Evolutionary conservation across 2,888 invertebrate species (phyloP), one percentile per base, ranked within the genome.

Genomic region (Leucoma salicis): DNA sequence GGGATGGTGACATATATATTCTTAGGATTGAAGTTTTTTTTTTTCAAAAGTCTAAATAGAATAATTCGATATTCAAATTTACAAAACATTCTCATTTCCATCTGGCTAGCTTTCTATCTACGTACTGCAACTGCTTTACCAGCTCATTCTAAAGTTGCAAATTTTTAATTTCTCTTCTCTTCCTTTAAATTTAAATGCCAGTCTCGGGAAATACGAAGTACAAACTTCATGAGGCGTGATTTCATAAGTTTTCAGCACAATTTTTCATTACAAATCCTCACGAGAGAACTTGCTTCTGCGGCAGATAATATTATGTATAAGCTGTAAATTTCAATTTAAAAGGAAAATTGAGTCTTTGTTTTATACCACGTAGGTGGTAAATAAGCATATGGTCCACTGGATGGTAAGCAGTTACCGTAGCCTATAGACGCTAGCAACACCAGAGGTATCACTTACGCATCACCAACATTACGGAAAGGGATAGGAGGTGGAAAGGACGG

Each of bases 111-210:
- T 12, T 46, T 53, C 47, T 52, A 66, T 65, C 65, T 62, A 31
- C 41, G 34, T 59, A 49, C 54, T n/a, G 70, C 56, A 47, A 56
- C 61, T 73, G 66, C 63, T 65, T 58, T 63, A 57, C 64, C 62
- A 72, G 72, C 76, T 71, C 66, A 74, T 78, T 69, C 66, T 61
- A 51, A 58, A 57, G 53, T 49, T 56, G 65, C 60, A 62, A 69
- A 61, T 73, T 81, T 83, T 82, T 80, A 78, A 82, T 82, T 82
- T 78, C 60, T 74, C 71, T 21, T 72, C 59, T 63, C 52, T 57
- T 53, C 8, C 66, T 71, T 73, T 62, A 64, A 77, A 77, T 76
- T 78, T 70, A 73, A 70, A 67, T 70, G 57, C 68, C 74, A 21
- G 34, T 37, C 32, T 66, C 66, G 52, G 63, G 65, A 74, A 74